Evolutionary conservation across 2,797 vertebrate genomes (phyloP), one percentile per base, ranked within the genome.

Genomic region (Enteromius argenteus): DNA sequence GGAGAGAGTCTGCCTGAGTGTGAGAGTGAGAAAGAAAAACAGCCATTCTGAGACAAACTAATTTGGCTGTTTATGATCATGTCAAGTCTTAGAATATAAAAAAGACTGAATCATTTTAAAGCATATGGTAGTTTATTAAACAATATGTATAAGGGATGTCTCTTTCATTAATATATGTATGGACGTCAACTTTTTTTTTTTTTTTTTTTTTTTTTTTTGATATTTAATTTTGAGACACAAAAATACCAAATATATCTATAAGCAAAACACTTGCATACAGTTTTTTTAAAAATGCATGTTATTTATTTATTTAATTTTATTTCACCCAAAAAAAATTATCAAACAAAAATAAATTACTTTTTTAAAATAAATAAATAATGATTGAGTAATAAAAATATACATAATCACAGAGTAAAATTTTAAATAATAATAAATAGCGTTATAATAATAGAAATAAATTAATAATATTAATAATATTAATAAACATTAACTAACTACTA

Each of bases 21-120:
- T 21, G 30, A 81, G 69, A 81, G 84, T 66, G 87, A 69, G 56
- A 67, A 21, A 64, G 2, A 58, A 84, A 86, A 83, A 76, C 74
- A 62, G 46, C 71, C 85, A 64, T 86, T 73, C 87, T 84, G 64
- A 88, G 84, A 88, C 37, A 81, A 64, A 77, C 85, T 71, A 72
- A 78, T 51, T 51, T 73, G 0, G 17, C 9, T 35, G 10, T 35
- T 74, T 35, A 19, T 73, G 71, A 51, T 73, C 71, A 32, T 13
- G 17, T 51, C 51, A 72, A 23, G 21, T n/a, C 3, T 56, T 56
- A 56, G 21, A n/a, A 56, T 23, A 4, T 53, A 51, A 51, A 51
- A 51, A 53, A 53, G n/a, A 23, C 58, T 11, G 53, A 23, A 23
- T 58, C 3, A 23, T 58, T 58, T 58, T n/a, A 3, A 58, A 58